Evolutionary conservation across 2,113 vertebrate genomes (phyloP).

Genomic region (Rhea pennata): DNA sequence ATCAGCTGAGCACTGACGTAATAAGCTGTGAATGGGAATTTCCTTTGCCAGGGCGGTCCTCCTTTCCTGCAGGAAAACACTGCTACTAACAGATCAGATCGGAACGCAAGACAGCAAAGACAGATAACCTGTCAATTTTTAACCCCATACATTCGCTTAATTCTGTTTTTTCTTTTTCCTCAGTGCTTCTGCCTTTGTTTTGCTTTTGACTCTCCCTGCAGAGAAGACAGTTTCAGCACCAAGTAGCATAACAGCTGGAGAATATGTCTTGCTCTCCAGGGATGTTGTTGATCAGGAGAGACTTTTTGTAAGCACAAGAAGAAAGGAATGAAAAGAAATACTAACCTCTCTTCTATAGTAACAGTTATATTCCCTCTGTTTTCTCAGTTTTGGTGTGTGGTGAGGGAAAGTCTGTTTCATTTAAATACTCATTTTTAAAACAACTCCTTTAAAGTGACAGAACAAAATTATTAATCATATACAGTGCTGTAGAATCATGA

Average conservation of each 20-base stretch:
- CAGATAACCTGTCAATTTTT: accelerated
- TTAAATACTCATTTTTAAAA: not conserved
- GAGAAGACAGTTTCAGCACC: not conserved
- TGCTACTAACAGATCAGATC: not conserved
- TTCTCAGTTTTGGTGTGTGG: not conserved
- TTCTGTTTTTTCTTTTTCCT: not conserved
- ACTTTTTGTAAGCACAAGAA: not conserved
- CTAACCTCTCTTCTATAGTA: not conserved
- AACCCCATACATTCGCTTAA: not conserved
- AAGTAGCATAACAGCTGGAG: not conserved
- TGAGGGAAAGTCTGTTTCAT: not conserved
- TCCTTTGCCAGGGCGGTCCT: not conserved
- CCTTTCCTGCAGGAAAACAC: not conserved
- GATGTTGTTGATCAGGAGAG: not conserved
- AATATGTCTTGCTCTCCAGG: not conserved
- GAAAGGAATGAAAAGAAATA: not conserved
- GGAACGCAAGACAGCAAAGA: not conserved
- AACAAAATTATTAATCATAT: not conserved
- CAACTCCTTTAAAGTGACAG: not conserved
- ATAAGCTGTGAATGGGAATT: not conserved
- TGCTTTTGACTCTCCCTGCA: not conserved
- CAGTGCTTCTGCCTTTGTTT: not conserved
- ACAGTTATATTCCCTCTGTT: not conserved
- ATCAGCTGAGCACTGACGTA: not conserved
- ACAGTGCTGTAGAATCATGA: not conserved